phyloP scores from a whole-genome alignment of 2,797 vertebrate genomes.

The Alcedo quadribrachys region DNA sequence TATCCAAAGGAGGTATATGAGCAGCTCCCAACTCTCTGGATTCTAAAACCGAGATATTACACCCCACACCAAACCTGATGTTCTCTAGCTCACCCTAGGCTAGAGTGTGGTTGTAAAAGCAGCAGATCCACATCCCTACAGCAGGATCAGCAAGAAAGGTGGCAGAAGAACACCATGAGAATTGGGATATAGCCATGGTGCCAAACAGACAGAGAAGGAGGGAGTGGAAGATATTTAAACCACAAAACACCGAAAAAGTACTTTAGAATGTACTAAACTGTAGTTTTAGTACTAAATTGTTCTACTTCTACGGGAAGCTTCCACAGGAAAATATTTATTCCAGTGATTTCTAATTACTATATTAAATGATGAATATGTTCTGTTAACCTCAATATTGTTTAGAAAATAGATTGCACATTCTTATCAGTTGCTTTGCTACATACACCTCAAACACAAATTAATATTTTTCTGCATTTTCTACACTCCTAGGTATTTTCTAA shows the following conservation, averaged over 20 bases:
- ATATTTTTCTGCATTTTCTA: background rate
- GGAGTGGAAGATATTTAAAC: background rate
- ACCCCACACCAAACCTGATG: background rate
- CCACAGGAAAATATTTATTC: slow-evolving; percentile 5
- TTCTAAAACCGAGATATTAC: background rate
- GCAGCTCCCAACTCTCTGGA: background rate
- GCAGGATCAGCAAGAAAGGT: background rate
- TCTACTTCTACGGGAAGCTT: background rate
- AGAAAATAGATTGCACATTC: slow-evolving; percentile 24
- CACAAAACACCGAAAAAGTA: background rate
- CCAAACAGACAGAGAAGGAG: background rate
- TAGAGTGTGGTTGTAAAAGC: background rate
- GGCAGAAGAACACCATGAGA: background rate
- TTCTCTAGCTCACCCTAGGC: background rate
- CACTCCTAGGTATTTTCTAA: background rate
- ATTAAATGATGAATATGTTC: slow-evolving; percentile 17
- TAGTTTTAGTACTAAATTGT: too few species aligned
- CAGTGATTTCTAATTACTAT: background rate
- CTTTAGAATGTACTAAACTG: background rate
- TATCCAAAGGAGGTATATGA: background rate
- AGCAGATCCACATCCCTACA: background rate
- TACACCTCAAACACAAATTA: background rate
- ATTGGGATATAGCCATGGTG: background rate
- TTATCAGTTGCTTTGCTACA: background rate
- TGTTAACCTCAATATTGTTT: slow-evolving; percentile 24